Evolutionary conservation across 2,113 vertebrate genomes (phyloP).

Genomic region (Ginglymostoma cirratum): DNA sequence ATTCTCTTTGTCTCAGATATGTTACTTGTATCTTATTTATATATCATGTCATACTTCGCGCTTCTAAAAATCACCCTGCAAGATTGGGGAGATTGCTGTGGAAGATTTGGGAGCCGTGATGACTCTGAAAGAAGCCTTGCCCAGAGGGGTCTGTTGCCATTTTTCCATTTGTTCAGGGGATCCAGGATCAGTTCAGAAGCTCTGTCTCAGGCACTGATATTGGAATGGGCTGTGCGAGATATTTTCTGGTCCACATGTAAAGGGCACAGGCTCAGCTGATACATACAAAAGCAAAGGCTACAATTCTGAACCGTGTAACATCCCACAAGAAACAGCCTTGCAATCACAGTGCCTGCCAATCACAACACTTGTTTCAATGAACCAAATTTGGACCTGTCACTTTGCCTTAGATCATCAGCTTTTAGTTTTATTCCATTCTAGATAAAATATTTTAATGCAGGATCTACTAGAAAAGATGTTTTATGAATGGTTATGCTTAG

Average conservation of each 20-base stretch:
- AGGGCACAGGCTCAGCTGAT: not conserved
- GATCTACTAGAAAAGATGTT: too few relatives aligned
- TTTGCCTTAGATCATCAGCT: too few relatives aligned
- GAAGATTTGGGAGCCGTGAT: not conserved
- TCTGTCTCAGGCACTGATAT: not conserved
- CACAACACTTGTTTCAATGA: too few relatives aligned
- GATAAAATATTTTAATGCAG: too few relatives aligned
- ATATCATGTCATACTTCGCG: not conserved
- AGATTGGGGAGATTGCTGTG: not conserved
- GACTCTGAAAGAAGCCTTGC: not conserved
- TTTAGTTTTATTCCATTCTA: too few relatives aligned
- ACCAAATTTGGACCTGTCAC: too few relatives aligned
- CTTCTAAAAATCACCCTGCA: not conserved
- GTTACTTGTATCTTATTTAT: not conserved
- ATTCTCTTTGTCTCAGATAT: not conserved
- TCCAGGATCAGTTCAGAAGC: not conserved
- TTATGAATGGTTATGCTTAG: too few relatives aligned
- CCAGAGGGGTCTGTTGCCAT: not conserved
- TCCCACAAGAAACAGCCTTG: too few relatives aligned
- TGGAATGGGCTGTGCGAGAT: not conserved
- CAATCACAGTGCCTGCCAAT: too few relatives aligned
- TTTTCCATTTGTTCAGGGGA: not conserved
- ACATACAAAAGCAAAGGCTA: too few relatives aligned
- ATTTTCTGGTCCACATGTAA: not conserved
- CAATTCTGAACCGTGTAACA: too few relatives aligned